Evolutionary conservation across 2,113 vertebrate genomes (phyloP).

Genomic region (Astur gentilis): DNA sequence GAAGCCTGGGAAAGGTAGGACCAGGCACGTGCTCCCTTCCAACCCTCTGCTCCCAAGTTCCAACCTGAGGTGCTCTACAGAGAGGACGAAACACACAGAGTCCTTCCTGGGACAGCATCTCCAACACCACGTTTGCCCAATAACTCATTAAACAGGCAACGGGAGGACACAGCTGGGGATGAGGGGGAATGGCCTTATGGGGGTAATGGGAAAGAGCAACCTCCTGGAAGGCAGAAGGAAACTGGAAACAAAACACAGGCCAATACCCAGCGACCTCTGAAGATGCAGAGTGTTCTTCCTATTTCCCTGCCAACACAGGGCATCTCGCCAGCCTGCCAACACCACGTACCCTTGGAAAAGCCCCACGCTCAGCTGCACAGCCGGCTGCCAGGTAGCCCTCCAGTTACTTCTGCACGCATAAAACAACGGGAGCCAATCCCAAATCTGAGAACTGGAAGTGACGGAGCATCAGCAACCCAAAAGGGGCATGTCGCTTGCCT

Average conservation of each 20-base stretch:
- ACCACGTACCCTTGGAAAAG: neutral
- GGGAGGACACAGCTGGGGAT: fast-evolving
- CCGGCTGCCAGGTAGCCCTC: neutral
- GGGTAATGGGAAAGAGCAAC: neutral
- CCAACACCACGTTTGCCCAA: neutral
- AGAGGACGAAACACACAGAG: neutral
- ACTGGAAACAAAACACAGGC: neutral
- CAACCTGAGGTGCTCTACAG: neutral
- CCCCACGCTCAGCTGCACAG: fast-evolving
- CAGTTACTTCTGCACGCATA: neutral
- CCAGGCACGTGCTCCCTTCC: fast-evolving
- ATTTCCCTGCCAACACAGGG: neutral
- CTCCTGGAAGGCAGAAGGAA: neutral
- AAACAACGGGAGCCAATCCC: neutral
- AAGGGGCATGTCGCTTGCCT: fast-evolving
- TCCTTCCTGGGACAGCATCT: neutral
- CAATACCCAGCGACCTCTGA: neutral
- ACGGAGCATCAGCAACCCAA: neutral
- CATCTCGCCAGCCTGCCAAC: neutral
- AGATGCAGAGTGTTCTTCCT: neutral
- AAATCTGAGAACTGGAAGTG: neutral
- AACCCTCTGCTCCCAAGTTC: neutral
- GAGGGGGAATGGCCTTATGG: neutral
- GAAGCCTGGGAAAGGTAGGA: neutral
- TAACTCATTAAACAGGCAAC: neutral